Percentiles rank a stretch among this genome's conserved stretches.
phyloP scores from a whole-genome alignment of 92 coral and sea anemone species.

The Palythoa grandis region DNA sequence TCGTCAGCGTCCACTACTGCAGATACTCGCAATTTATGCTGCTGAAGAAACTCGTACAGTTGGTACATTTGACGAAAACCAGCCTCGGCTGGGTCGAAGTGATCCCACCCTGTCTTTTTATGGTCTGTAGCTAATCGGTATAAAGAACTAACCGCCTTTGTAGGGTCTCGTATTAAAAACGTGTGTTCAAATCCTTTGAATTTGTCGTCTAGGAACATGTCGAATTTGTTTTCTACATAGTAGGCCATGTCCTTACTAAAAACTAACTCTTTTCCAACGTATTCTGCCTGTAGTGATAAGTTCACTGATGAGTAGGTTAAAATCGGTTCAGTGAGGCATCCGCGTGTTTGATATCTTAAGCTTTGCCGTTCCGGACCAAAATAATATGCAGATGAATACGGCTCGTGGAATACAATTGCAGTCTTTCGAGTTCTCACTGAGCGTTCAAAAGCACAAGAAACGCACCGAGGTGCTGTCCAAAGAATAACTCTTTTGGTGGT shows the following conservation, averaged over 20 bases:
- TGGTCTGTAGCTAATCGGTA: constrained; percentile 68
- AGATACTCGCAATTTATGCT: constrained; percentile 48
- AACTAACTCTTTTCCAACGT: constrained; percentile 63
- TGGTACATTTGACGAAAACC: constrained; percentile 74
- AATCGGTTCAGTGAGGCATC: constrained; percentile 1
- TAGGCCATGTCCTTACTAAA: constrained; percentile 85
- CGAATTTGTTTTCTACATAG: constrained; percentile 58
- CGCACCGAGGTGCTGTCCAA: background rate
- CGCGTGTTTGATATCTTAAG: background rate
- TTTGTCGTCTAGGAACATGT: constrained; percentile 51
- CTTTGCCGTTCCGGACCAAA: constrained; percentile 52
- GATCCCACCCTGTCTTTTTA: constrained; percentile 79
- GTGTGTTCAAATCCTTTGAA: constrained; percentile 68
- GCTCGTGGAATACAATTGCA: constrained; percentile 51
- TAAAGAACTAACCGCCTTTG: constrained; percentile 66
- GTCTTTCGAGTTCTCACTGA: constrained; percentile 83
- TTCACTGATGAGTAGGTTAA: constrained; percentile 58
- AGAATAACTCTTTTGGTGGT: background rate
- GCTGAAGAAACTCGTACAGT: constrained; percentile 63
- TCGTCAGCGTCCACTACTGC: constrained; percentile 81
- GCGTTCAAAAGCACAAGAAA: constrained; percentile 81
- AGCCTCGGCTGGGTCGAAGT: constrained; percentile 75
- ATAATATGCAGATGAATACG: constrained; percentile 40
- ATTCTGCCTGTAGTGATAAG: constrained; percentile 57
- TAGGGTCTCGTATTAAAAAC: constrained; percentile 71